Evolutionary conservation across 2,888 invertebrate species (phyloP).

Genomic region (Isoperla grammatica): DNA sequence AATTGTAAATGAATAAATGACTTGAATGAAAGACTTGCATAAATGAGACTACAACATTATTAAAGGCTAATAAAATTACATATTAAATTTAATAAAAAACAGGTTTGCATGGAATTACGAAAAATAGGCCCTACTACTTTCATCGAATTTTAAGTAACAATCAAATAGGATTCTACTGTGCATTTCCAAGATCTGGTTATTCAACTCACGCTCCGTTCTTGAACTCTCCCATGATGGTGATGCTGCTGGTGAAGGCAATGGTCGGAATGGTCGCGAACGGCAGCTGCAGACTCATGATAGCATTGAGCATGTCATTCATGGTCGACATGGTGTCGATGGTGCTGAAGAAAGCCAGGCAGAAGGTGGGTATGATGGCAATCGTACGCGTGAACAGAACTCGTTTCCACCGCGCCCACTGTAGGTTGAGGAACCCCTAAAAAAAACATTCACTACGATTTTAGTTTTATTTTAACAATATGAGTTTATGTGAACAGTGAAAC

Average conservation of each 20-base stretch:
- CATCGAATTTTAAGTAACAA: too few relatives aligned
- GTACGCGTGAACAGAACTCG: conserved; percentile 76
- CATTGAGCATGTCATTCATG: conserved; percentile 83
- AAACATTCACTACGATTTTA: conserved; percentile 10
- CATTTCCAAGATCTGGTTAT: too few relatives aligned
- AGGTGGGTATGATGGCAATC: conserved; percentile 72
- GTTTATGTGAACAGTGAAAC: too few relatives aligned
- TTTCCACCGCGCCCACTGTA: conserved; percentile 83
- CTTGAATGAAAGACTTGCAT: too few relatives aligned
- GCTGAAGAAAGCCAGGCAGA: conserved; percentile 62
- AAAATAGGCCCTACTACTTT: too few relatives aligned
- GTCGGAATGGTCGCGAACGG: conserved; percentile 85
- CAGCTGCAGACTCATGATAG: conserved; percentile 78
- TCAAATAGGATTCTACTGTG: too few relatives aligned
- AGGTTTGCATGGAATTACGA: too few relatives aligned
- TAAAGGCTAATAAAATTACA: too few relatives aligned
- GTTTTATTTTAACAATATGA: too few relatives aligned
- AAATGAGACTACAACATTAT: too few relatives aligned
- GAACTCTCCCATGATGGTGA: conserved; percentile 77
- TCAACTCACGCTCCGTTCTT: conserved; percentile 65
- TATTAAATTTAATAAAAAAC: too few relatives aligned
- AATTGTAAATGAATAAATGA: too few relatives aligned
- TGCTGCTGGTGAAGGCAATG: conserved; percentile 76
- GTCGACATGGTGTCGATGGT: conserved; percentile 62
- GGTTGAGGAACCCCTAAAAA: conserved; percentile 66